Conservation (phyloP, 2,888 invertebrate species). For the Labia minor region DNA sequence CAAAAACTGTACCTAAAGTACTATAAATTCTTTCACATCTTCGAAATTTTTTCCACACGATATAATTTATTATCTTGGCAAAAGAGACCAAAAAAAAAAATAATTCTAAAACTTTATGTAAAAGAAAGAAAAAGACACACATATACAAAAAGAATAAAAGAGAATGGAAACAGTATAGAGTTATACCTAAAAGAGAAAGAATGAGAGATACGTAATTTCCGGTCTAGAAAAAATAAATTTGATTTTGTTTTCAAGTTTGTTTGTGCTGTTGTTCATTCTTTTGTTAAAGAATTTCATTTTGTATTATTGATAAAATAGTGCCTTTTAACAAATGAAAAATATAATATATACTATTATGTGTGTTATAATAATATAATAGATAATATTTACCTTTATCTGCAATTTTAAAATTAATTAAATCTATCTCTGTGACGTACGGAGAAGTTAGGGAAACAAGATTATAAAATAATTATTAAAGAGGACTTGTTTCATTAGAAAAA, state of each 20-base stretch:
- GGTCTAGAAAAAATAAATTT: conserved; percentile 1
- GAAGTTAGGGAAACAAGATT: no score
- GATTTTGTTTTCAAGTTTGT: conserved; percentile 13
- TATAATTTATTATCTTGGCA: conserved; percentile 13
- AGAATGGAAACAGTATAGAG: background rate
- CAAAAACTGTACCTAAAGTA: background rate
- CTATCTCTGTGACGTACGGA: no score
- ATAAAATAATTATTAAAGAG: no score
- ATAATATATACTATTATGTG: no score
- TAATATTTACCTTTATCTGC: no score
- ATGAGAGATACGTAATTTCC: background rate
- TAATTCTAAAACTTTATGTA: conserved; percentile 4
- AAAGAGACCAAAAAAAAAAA: background rate
- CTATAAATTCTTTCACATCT: background rate
- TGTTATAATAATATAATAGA: no score
- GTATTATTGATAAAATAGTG: no score
- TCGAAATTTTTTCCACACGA: background rate
- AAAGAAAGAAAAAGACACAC: background rate
- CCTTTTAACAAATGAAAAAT: no score
- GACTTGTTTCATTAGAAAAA: no score
- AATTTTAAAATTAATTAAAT: no score
- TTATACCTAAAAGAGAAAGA: background rate
- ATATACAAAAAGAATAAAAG: no score
- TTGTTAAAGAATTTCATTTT: background rate
- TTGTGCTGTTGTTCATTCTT: background rate